Percentiles rank a stretch among this genome's conserved stretches.
These are phyloP conservation scores for Sciurus vulgaris DNA, from an alignment of 2,797 vertebrate species.

Conservation along the genomic window DNA sequence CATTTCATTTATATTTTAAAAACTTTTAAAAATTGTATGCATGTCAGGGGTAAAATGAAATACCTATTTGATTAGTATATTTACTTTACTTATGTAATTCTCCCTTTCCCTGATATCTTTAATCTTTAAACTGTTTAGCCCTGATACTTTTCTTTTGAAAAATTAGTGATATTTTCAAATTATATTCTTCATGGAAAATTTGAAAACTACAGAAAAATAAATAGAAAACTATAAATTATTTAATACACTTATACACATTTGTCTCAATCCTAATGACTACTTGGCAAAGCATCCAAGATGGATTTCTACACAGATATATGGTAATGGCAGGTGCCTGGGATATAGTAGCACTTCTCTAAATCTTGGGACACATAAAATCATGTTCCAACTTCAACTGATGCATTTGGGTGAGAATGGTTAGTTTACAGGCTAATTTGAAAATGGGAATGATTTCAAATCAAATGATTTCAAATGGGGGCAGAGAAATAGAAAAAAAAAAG, in stretches of 20 bases:
- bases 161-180: not conserved
- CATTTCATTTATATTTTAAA: conserved; percentile 58
- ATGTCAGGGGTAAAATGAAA: conserved; percentile 28
- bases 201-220: not conserved
- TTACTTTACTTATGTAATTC: conserved; percentile 11
- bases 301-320: not conserved
- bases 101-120: not conserved
- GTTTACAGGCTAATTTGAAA: not conserved
- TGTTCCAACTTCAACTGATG: not conserved
- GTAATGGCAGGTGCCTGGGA: not conserved
- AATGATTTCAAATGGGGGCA: too few species aligned
- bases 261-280: not conserved
- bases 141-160: conserved; percentile 14
- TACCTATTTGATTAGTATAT: conserved; percentile 9
- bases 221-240: not conserved
- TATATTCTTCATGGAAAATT: not conserved
- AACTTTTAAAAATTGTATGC: conserved; percentile 1
- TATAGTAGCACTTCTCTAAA: not conserved
- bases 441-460: not conserved
- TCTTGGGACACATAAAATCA: not conserved
- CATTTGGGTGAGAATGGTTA: not conserved
- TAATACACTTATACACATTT: not conserved
- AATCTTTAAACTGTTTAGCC: not conserved
- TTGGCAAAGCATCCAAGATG: not conserved
- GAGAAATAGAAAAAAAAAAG: not conserved